Conservation (phyloP, 2,113 vertebrate genomes). For the Mirza zaza region DNA sequence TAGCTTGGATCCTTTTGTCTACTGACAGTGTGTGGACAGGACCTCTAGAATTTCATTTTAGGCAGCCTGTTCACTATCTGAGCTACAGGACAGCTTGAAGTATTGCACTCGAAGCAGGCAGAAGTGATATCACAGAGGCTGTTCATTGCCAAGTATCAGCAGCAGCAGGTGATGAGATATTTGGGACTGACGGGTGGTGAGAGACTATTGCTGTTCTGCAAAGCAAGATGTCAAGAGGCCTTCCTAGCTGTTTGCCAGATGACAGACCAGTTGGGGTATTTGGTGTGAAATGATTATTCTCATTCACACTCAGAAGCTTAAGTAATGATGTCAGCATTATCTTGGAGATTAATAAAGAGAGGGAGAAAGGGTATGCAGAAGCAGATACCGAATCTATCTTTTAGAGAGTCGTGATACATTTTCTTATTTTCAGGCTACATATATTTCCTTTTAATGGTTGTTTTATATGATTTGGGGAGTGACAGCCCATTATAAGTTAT, state of each 20-base stretch:
- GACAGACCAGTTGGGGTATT: not conserved
- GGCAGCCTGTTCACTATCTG: not conserved
- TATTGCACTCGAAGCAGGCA: not conserved
- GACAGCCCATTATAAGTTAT: not conserved
- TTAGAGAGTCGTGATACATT: not conserved
- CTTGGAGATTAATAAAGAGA: not conserved
- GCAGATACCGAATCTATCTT: not conserved
- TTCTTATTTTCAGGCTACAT: not conserved
- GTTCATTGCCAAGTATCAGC: not conserved
- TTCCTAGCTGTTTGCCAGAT: not conserved
- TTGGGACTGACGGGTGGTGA: not conserved
- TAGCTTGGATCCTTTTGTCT: not conserved
- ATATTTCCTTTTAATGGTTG: not conserved
- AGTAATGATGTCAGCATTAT: not conserved
- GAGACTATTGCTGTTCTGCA: not conserved
- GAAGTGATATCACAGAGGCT: not conserved
- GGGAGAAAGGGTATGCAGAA: not conserved
- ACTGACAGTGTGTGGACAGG: not conserved
- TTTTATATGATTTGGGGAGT: not conserved
- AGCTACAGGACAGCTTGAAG: not conserved
- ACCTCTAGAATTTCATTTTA: not conserved
- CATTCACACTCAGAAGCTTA: not conserved
- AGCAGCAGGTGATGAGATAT: not conserved
- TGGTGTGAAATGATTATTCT: slow-evolving; percentile 35
- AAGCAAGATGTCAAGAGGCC: not conserved